Base-by-base conservation (phyloP, 1,140 invertebrate species). In the Neodiprion virginianus region DNA sequence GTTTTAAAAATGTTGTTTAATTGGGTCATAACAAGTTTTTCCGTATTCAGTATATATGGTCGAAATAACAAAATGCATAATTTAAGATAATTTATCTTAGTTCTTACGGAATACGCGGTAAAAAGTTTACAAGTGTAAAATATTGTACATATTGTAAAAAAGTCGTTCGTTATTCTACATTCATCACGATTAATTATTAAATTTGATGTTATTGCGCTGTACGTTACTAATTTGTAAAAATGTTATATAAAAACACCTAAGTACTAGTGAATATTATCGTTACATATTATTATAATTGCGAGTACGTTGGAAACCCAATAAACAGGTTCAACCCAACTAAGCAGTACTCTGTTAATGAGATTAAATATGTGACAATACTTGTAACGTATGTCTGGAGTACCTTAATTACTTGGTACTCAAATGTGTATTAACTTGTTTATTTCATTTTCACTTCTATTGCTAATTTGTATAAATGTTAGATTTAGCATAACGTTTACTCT, bases 161-260 rank as follows among this genome's bases (percentile, higher is more conserved):
- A 40, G 28, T 14, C 11, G n/a, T 61, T 61, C 53, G 53, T 61
- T 61, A 61, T 61, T 61, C 53, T 14, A 61, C n/a, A 61, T 61
- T 61, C n/a, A 61, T 61, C 8, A 61, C 53, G n/a, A 61, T 61
- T 61, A 17, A 14, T 4, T 61, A 8, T 61, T 14, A 61, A 61
- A 61, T 12, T 61, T 61, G 28, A 40, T 40, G 53, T 17, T 8
- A 61, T 40, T 40, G 28, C 28, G 28, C 7, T 61, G 53, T 14
- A 61, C 11, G 3, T 14, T 61, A 8, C 53, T 14, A 61, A 61
- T 61, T 61, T 17, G 53, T 61, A 61, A 61, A 61, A 61, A 61
- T 17, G n/a, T 61, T 61, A 61, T 61, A 61, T 8, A 61, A 61
- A 40, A 61, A 61, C 53, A 61, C 53, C 53, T 61, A 61, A 61